Evolutionary conservation across 2,113 vertebrate genomes (phyloP).

Genomic region (Melanerpes aurifrons): DNA sequence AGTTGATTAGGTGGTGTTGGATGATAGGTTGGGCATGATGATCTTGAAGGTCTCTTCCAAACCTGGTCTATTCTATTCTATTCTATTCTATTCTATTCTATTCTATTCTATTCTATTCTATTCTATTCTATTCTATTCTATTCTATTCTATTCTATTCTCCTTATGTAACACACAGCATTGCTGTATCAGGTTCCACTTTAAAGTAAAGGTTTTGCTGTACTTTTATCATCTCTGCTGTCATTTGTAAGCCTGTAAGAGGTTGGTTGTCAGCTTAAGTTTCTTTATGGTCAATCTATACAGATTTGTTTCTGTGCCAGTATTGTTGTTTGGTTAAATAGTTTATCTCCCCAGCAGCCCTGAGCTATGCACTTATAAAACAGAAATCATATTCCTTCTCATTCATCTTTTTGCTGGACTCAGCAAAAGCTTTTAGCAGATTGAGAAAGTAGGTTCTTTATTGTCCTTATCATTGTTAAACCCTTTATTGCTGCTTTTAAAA

Average conservation of each 20-base stretch:
- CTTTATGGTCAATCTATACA: constrained; percentile 1
- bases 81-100: no score
- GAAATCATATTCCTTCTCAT: neutral
- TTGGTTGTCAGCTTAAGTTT: constrained; percentile 16
- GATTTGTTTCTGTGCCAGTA: constrained; percentile 2
- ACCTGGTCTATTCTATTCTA: no score
- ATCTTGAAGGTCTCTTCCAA: no score
- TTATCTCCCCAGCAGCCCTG: constrained; percentile 11
- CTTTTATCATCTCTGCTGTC: neutral
- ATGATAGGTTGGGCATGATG: no score
- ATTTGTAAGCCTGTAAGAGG: neutral
- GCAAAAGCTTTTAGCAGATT: neutral
- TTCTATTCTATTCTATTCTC: no score
- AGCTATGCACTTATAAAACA: neutral
- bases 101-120: no score
- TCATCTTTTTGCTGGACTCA: constrained; percentile 24
- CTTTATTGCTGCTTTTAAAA: neutral
- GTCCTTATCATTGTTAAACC: neutral
- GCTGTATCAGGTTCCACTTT: neutral
- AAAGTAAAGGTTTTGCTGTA: neutral
- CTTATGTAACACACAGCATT: neutral
- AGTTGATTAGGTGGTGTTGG: no score
- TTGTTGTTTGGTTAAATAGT: constrained; percentile 23
- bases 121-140: no score
- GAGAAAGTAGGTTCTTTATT: neutral